Evolutionary conservation across 2,888 invertebrate genomes (phyloP), one percentile per base, ranked within the genome.

Genomic region (Argyra leucocephala): DNA sequence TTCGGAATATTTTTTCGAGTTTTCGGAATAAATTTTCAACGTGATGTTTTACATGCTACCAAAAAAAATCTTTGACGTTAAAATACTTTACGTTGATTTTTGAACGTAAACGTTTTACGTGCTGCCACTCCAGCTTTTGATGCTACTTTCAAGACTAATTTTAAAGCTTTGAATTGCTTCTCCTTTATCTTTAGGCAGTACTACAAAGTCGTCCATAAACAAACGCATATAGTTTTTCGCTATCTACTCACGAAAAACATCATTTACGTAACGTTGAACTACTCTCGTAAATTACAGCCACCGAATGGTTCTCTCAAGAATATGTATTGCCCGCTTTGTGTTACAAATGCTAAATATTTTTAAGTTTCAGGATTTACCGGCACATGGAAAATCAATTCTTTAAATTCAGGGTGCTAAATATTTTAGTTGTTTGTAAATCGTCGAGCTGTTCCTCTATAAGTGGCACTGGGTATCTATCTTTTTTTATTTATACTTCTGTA

Each of bases 201-300:
- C 68, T n/a, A 69, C 65, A 2, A 71, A 26, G 31, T 70, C 69
- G 26, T 69, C 70, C 65, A 71, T 69, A 24, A 69, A 70, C 0
- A 63, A 61, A 6, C 69, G 37, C 2, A 69, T 36, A 0, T 61
- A 64, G 12, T 67, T 66, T 22, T 66, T 61, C 48, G 65, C 58
- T 2, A 69, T 69, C 18, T 69, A n/a, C n/a, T 67, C 64, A 22
- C 69, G 65, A 10, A 67, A 65, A 1, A 69, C 64, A 23, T 67
- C 61, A 23, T 59, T 63, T 15, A 26, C 26, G 26, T 26, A 69
- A 3, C 70, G 63, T 5, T 62, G 66, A 60, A 69, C 69, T 9
- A 67, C 67, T 6, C 68, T n/a, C n/a, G n/a, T n/a, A n/a, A n/a
- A n/a, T n/a, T n/a, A n/a, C n/a, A n/a, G n/a, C n/a, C n/a, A n/a